These are phyloP conservation scores for Andrena bucephala DNA, from an alignment of 2,888 invertebrate species.

Conservation along the genomic window DNA sequence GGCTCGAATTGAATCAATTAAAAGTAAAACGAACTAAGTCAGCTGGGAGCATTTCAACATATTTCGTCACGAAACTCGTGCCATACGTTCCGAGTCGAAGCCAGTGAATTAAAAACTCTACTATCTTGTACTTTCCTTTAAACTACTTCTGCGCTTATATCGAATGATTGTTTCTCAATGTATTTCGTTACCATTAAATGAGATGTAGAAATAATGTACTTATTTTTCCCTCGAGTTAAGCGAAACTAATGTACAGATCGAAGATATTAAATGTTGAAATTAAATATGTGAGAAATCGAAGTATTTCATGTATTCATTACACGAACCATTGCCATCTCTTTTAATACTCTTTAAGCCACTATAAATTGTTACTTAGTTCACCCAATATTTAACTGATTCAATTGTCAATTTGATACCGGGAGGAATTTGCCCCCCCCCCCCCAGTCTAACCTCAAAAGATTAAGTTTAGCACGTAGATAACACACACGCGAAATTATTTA, in stretches of 20 bases:
- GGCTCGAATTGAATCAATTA: slow-evolving; percentile 3
- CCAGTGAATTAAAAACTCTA: not conserved
- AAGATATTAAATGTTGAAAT: not conserved
- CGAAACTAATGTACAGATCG: not conserved
- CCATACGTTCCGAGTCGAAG: not conserved
- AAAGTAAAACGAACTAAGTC: not conserved
- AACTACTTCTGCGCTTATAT: not conserved
- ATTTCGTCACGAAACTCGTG: not conserved
- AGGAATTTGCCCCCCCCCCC: not conserved
- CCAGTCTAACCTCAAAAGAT: not conserved
- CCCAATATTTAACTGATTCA: not conserved
- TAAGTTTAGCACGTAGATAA: not conserved
- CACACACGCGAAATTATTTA: not conserved
- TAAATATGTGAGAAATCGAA: not conserved
- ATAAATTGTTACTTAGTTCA: not conserved
- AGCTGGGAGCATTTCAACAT: not conserved
- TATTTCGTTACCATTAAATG: not conserved
- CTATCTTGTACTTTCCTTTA: not conserved
- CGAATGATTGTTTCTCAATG: not conserved
- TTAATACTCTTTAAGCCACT: not conserved
- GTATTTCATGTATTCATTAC: not conserved
- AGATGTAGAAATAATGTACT: not conserved
- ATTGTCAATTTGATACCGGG: not conserved
- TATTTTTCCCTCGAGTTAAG: not conserved
- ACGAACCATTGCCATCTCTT: no score